These are phyloP conservation scores for Adrianichthys oophorus DNA, from an alignment of 2,797 vertebrate genomes.

Conservation along the genomic window DNA sequence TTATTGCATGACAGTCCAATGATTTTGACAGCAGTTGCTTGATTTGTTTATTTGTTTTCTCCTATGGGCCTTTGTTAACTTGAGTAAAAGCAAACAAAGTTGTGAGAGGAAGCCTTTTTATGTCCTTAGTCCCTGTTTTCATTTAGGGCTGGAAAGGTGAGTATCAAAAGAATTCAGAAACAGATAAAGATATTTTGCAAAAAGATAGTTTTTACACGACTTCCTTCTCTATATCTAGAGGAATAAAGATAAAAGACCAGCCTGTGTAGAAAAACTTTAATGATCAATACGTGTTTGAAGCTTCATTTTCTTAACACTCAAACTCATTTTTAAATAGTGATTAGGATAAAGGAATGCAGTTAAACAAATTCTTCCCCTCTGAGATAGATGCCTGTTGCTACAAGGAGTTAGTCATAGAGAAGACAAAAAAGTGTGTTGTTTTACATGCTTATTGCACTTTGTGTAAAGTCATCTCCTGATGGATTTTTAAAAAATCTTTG, in stretches of 20 bases:
- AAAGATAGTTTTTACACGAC: too few relatives aligned
- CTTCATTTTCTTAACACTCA: too few relatives aligned
- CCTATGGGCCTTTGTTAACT: slow-evolving; percentile 33
- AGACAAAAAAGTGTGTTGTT: slow-evolving; percentile 7
- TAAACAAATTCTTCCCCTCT: too few relatives aligned
- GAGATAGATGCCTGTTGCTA: neutral
- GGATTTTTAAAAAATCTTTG: slow-evolving; percentile 1
- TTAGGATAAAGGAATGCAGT: too few relatives aligned
- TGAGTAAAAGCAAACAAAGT: slow-evolving; percentile 11
- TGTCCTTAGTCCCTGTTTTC: slow-evolving; percentile 12
- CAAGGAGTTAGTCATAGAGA: neutral
- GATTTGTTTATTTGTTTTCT: slow-evolving; percentile 8
- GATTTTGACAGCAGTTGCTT: slow-evolving; percentile 43
- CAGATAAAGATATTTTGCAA: neutral
- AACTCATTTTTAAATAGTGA: too few relatives aligned
- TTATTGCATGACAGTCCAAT: slow-evolving; percentile 49
- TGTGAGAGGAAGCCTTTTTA: slow-evolving; percentile 6
- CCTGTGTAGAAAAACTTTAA: too few relatives aligned
- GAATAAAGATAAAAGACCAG: too few relatives aligned
- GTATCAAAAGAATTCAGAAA: neutral
- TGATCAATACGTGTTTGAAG: too few relatives aligned
- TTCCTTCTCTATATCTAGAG: too few relatives aligned
- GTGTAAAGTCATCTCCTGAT: slow-evolving; percentile 6
- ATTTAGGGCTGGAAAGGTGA: neutral
- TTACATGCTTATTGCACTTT: slow-evolving; percentile 10